A percentile compares a stretch with the other conserved stretches of the same genome.
Conservation (phyloP, 1,140 invertebrate genomes). For the Solen grandis region DNA sequence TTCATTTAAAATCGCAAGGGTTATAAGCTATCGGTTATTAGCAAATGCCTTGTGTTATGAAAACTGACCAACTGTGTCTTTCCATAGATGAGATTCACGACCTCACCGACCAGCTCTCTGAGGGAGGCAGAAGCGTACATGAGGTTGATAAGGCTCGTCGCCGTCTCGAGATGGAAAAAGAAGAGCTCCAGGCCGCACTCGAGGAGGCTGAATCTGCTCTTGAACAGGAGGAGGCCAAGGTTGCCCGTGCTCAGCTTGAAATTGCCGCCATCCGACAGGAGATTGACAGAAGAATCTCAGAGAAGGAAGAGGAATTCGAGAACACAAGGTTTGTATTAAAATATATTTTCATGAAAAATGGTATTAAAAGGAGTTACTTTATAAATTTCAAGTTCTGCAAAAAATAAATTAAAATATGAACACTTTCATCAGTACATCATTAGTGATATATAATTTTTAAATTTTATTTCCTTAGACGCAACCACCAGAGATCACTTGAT, state of each 20-base stretch:
- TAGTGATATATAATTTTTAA: neutral
- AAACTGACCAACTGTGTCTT: neutral
- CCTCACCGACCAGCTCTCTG: slow-evolving; percentile 97
- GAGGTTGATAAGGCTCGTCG: slow-evolving; percentile 99
- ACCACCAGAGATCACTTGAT: slow-evolving; percentile 98
- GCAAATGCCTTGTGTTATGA: neutral
- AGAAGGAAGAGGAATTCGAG: slow-evolving; percentile 99
- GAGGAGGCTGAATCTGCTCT: slow-evolving; percentile 99
- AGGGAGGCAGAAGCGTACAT: slow-evolving; percentile 95
- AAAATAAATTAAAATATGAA: neutral
- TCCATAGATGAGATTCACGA: slow-evolving; percentile 96
- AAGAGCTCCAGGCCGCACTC: slow-evolving; percentile 98
- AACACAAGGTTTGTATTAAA: slow-evolving; percentile 91
- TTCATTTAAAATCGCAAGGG: neutral
- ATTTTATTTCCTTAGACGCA: slow-evolving; percentile 87
- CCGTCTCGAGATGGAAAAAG: slow-evolving; percentile 98
- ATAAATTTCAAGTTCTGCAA: neutral
- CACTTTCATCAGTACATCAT: neutral
- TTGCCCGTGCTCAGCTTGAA: slow-evolving; percentile 97
- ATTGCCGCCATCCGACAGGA: slow-evolving; percentile 98
- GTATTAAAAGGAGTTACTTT: neutral
- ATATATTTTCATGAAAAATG: no score
- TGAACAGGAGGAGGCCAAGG: slow-evolving; percentile 87
- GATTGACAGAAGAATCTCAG: slow-evolving; percentile 97
- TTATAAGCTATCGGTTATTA: neutral